Conservation (phyloP, 2,113 vertebrate genomes). For the Hucho hucho region DNA sequence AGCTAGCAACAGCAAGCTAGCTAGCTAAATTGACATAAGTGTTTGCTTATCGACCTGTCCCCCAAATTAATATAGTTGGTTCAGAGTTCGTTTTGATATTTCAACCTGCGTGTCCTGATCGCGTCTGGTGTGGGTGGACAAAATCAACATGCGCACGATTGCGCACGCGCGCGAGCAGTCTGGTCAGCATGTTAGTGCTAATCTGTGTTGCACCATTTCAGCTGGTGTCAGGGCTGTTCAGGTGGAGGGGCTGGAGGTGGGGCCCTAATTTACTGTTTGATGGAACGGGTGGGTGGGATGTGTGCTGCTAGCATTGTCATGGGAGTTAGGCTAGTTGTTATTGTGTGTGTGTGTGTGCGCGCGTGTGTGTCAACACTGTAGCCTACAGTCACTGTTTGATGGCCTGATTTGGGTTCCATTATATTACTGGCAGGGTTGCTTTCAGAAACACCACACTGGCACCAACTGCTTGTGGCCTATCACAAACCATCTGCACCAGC, state of each 20-base stretch:
- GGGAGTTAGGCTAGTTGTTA: conserved; percentile 26
- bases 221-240: conserved; percentile 9
- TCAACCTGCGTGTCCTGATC: no score
- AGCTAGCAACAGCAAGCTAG: no score
- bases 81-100: no score
- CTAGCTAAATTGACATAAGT: no score
- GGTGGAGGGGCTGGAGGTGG: conserved; percentile 44
- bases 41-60: no score
- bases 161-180: no score
- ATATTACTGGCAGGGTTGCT: conserved; percentile 45
- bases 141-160: no score
- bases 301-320: conserved; percentile 28
- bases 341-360: conserved; percentile 32
- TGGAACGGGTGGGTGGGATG: conserved; percentile 33
- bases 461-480: conserved; percentile 8
- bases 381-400: conserved; percentile 64
- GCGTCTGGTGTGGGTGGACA: no score
- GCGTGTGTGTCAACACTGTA: conserved; percentile 27
- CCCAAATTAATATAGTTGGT: no score
- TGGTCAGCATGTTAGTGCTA: conserved; percentile 32
- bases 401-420: conserved; percentile 62
- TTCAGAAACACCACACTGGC: conserved; percentile 44
- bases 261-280: conserved; percentile 32
- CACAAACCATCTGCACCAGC: conserved; percentile 56
- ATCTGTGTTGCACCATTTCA: conserved; percentile 34